Percentiles rank a stretch among this genome's conserved stretches.
phyloP scores from a whole-genome alignment of 2,797 vertebrate species.

The Lindbergichthys nudifrons region DNA sequence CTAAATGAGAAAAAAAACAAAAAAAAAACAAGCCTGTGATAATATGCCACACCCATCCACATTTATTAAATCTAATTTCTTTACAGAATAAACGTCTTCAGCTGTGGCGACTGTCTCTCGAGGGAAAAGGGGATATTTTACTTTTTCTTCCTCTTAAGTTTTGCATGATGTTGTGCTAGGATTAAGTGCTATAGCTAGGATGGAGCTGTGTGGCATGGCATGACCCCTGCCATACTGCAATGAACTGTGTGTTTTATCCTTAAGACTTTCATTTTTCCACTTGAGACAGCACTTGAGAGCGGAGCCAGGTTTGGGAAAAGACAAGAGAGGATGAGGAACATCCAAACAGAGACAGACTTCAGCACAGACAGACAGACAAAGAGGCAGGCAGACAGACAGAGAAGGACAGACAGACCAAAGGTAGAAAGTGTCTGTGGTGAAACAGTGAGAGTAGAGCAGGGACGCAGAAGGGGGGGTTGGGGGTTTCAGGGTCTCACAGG shows the following conservation, averaged over 20 bases:
- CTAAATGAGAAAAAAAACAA: constrained; percentile 44
- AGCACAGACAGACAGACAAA: constrained; percentile 61
- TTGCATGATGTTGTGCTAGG: constrained; percentile 44
- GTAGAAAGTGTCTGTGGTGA: constrained; percentile 57
- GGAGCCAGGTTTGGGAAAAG: constrained; percentile 39
- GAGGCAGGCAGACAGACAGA: constrained; percentile 47
- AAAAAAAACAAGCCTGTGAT: not conserved
- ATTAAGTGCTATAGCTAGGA: constrained; percentile 61
- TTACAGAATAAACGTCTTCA: constrained; percentile 30
- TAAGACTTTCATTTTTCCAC: constrained; percentile 73
- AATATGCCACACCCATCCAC: constrained; percentile 28
- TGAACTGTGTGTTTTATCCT: constrained; percentile 53
- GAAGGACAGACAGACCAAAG: constrained; percentile 42
- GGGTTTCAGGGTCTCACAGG: constrained; percentile 57
- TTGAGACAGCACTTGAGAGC: constrained; percentile 62
- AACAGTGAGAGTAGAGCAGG: constrained; percentile 63
- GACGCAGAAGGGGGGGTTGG: constrained; percentile 10
- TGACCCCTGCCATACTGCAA: constrained; percentile 56
- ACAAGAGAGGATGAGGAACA: constrained; percentile 39
- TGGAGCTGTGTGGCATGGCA: constrained; percentile 52
- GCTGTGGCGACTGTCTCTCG: constrained; percentile 43
- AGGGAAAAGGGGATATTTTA: constrained; percentile 7
- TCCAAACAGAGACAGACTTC: constrained; percentile 60
- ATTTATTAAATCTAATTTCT: constrained; percentile 18
- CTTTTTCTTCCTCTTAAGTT: constrained; percentile 20